A percentile compares a stretch with the other conserved stretches of the same genome.
These are phyloP conservation scores for Radopholus similis DNA, from an alignment of 1,140 invertebrate genomes.

Conservation along the genomic window DNA sequence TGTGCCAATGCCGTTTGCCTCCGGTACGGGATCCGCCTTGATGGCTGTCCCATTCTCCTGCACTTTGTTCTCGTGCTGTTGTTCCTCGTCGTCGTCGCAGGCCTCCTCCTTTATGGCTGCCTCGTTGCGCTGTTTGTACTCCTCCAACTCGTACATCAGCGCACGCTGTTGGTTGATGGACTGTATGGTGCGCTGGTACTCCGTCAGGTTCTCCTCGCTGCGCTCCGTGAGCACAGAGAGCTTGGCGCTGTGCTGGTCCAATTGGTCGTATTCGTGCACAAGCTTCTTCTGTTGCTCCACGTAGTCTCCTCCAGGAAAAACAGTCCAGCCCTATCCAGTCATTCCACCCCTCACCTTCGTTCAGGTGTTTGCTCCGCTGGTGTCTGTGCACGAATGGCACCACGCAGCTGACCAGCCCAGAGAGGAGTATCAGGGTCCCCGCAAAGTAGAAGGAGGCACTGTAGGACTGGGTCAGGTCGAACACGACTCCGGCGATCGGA, in stretches of 20 bases:
- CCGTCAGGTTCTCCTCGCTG: conserved; percentile 58
- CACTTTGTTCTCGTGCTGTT: neutral
- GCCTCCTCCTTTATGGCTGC: conserved; percentile 7
- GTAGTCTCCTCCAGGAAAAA: conserved; percentile 39
- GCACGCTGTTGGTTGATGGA: conserved; percentile 49
- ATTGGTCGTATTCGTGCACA: conserved; percentile 18
- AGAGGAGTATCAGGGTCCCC: conserved; percentile 47
- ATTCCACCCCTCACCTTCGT: conserved; percentile 46
- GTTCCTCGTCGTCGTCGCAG: neutral
- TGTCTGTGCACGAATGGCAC: conserved; percentile 43
- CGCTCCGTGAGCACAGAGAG: conserved; percentile 57
- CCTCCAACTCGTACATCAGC: conserved; percentile 39
- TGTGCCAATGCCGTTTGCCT: neutral
- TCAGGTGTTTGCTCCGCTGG: conserved; percentile 46
- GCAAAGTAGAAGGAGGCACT: conserved; percentile 53
- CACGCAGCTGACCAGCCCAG: conserved; percentile 51
- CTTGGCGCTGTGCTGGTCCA: conserved; percentile 51
- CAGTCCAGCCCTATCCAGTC: neutral
- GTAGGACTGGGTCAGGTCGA: conserved; percentile 57
- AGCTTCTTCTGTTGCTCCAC: conserved; percentile 7
- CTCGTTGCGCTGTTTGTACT: conserved; percentile 28
- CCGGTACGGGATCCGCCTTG: neutral
- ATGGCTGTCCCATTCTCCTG: neutral
- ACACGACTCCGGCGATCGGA: conserved; percentile 65
- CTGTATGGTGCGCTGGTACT: conserved; percentile 59